A percentile compares a stretch with the other conserved stretches of the same genome.
Conservation (phyloP, 1,140 invertebrate genomes). For the Drosophila melanica region DNA sequence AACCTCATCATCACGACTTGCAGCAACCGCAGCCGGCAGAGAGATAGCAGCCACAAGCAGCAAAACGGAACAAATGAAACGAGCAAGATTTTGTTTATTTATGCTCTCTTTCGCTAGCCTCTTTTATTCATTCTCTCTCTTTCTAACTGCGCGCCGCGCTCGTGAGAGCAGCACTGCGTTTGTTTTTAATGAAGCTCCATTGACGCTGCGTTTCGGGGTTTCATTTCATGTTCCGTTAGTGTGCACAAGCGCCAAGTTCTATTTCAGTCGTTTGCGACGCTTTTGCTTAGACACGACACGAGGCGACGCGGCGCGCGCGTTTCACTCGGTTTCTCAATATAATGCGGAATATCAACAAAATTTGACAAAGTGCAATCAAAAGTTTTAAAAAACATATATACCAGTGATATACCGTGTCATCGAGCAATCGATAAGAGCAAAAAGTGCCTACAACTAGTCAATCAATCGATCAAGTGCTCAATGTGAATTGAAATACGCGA, state of each 20-base stretch:
- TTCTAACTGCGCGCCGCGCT: conserved; percentile 18
- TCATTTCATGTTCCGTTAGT: conserved; percentile 51
- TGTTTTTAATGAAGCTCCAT: conserved; percentile 50
- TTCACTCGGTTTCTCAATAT: conserved; percentile 20
- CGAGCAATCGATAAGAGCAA: conserved; percentile 31
- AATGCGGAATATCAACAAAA: conserved; percentile 56
- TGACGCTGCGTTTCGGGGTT: conserved; percentile 43
- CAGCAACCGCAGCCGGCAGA: conserved; percentile 39
- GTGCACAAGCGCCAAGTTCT: conserved; percentile 34
- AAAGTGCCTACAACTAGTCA: conserved; percentile 33
- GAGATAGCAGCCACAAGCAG: not conserved
- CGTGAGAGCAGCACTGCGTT: conserved; percentile 14
- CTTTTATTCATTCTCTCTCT: conserved; percentile 7
- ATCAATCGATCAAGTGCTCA: conserved; percentile 36
- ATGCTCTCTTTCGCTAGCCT: conserved; percentile 13
- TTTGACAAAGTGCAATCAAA: conserved; percentile 50
- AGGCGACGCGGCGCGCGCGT: conserved; percentile 35
- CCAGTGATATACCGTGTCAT: not conserved
- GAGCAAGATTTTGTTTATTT: conserved; percentile 42
- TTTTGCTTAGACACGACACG: conserved; percentile 52
- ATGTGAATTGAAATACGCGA: conserved; percentile 30
- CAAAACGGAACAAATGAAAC: conserved; percentile 30
- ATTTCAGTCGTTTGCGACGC: conserved; percentile 69
- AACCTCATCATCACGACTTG: conserved; percentile 47
- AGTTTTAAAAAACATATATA: conserved; percentile 33